A percentile compares a stretch with the other conserved stretches of the same genome.
phyloP scores from a whole-genome alignment of 2,113 vertebrate species.

The Antigone vipio region DNA sequence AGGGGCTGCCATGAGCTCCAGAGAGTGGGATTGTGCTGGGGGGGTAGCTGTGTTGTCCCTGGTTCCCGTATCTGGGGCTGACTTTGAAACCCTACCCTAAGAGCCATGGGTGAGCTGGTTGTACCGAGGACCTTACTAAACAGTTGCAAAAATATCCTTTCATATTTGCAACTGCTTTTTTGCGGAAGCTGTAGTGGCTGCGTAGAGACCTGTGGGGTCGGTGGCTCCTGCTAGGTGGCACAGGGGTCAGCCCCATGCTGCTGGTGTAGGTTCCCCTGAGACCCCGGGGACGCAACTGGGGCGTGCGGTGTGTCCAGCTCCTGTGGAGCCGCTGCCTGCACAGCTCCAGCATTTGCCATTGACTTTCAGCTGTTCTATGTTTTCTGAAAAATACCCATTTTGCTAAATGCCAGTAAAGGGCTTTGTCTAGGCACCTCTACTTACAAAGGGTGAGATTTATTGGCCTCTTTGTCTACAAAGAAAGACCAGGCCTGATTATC shows the following conservation, averaged over 20 bases:
- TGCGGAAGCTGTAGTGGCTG: accelerated
- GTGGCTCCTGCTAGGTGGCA: background rate
- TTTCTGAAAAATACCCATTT: constrained; percentile 63
- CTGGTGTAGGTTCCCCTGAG: background rate
- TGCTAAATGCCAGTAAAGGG: constrained; percentile 77
- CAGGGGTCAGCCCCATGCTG: background rate
- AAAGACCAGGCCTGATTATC: constrained; percentile 76
- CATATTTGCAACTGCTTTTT: background rate
- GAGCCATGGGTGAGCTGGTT: background rate
- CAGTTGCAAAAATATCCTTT: background rate
- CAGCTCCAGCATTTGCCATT: background rate
- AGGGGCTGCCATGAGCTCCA: background rate
- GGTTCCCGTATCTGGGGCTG: accelerated
- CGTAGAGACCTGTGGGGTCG: accelerated
- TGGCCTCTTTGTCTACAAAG: constrained; percentile 77
- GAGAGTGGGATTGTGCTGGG: background rate
- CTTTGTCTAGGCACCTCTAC: constrained; percentile 73
- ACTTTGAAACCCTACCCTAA: background rate
- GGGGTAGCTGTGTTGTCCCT: background rate
- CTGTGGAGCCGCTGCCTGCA: background rate
- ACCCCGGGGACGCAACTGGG: background rate
- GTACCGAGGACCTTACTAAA: background rate
- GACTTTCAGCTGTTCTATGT: constrained; percentile 33
- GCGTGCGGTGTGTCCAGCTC: background rate
- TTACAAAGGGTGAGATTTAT: constrained; percentile 79